Base-by-base conservation (phyloP, 2,797 vertebrate species). In the Microchirus variegatus region DNA sequence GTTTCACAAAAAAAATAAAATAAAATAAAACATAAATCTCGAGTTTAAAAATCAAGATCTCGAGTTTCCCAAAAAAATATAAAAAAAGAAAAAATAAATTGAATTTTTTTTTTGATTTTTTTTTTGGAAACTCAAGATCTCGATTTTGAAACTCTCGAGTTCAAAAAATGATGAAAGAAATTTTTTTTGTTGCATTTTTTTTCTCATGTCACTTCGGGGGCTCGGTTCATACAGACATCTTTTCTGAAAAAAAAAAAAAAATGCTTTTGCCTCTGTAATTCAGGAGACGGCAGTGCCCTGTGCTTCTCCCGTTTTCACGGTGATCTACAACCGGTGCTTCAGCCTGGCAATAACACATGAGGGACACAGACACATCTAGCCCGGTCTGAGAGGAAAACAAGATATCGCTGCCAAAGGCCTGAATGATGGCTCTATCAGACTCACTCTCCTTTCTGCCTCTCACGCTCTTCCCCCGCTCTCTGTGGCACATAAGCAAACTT, bases 351-450 rank as follows among this genome's bases (percentile, higher is more conserved):
- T 85, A 90, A 89, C 80, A 72, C 73, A 87, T 63, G 54, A 78
- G 77, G 63, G 86, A 59, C 77, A 66, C 69, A 78, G 77, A 86
- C 83, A 87, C 83, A 87, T 87, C 69, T 53, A 54, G 72, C 67
- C 67, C 66, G 74, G 83, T 75, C 80, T 70, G 64, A 60, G 73
- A 87, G 83, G 69, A 83, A 91, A 91, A 92, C 87, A 91, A 92
- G 86, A 89, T 78, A 89, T 88, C 87, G 84, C 70, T 87, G 90
- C 85, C 88, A 89, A 57, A 61, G 76, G 77, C 51, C 72, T 87
- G 88, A 91, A 83, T 84, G 84, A 92, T 91, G 78, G 71, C 78
- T 88, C 89, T 78, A 85, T 88, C 78, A 81, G 38, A 69, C 63
- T 67, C 46, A 49, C 67, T 60, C 60, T 56, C 62, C 57, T 63